A percentile compares a stretch with the other conserved stretches of the same genome.
Conservation (phyloP, 2,113 vertebrate species). For the Vulpes ferrilata region DNA sequence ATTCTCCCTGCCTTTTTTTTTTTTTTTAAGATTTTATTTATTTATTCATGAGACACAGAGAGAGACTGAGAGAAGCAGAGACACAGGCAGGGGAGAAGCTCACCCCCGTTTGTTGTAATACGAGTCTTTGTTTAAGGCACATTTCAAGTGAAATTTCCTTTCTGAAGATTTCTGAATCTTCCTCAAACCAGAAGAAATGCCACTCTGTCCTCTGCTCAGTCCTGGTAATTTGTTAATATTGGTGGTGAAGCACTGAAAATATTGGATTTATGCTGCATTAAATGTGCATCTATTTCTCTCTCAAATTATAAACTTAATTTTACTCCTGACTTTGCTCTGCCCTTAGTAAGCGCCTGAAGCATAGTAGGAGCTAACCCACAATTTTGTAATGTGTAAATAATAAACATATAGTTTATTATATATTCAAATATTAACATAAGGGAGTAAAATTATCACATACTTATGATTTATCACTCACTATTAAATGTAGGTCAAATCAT, state of each 20-base stretch:
- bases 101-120: neutral
- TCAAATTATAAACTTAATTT: neutral
- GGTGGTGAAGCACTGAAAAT: neutral
- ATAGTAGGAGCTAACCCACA: neutral
- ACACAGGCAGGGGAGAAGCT: too few relatives aligned
- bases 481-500: conserved; percentile 55
- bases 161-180: neutral
- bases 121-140: neutral
- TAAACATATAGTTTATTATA: neutral
- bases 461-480: conserved; percentile 45
- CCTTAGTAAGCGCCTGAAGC: neutral
- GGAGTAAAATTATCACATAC: conserved; percentile 5
- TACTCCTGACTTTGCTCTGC: neutral
- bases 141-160: neutral
- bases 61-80: too few relatives aligned
- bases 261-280: neutral
- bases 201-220: neutral
- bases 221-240: neutral
- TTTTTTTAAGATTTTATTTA: neutral
- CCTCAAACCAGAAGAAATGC: neutral
- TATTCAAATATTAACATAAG: conserved; percentile 30
- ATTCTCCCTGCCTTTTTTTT: neutral
- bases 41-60: neutral
- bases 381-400: neutral
- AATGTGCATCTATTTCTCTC: neutral